Percentiles rank a stretch among this genome's conserved stretches.
Evolutionary conservation across 2,113 vertebrate genomes (phyloP).

Genomic region (Chroicocephalus ridibundus): DNA sequence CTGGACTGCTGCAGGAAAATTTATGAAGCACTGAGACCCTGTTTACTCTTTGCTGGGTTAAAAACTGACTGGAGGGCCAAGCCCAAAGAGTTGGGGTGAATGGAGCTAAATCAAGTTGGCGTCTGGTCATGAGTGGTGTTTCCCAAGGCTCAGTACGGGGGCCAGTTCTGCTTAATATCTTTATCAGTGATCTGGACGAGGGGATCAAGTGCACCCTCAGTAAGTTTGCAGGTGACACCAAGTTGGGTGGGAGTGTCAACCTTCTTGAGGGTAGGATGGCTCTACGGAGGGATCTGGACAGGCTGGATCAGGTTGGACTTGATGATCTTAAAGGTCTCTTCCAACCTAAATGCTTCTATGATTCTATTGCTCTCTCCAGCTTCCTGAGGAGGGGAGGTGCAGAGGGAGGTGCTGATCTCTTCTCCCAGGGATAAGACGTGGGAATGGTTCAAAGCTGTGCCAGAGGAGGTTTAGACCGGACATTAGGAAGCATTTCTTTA

Average conservation of each 20-base stretch:
- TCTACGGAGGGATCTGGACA: not conserved
- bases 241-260: not conserved
- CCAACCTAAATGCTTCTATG: not conserved
- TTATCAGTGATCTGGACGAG: not conserved
- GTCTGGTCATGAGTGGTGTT: accelerated
- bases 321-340: not conserved
- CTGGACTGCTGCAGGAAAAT: not conserved
- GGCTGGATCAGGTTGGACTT: not conserved
- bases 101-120: not conserved
- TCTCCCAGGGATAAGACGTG: not conserved
- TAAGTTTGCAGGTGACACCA: not conserved
- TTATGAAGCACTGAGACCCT: not conserved
- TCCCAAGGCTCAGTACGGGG: not conserved
- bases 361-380: not conserved
- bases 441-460: not conserved
- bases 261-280: not conserved
- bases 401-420: not conserved
- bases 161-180: not conserved
- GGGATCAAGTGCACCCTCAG: not conserved
- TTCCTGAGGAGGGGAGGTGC: not conserved
- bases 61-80: not conserved
- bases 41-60: not conserved
- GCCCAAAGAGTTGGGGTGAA: not conserved
- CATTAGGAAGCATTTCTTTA: not conserved
- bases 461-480: not conserved